Percentiles rank a stretch among this genome's conserved stretches.
phyloP scores from a whole-genome alignment of 2,888 invertebrate species.

The Amphimallon solstitiale region DNA sequence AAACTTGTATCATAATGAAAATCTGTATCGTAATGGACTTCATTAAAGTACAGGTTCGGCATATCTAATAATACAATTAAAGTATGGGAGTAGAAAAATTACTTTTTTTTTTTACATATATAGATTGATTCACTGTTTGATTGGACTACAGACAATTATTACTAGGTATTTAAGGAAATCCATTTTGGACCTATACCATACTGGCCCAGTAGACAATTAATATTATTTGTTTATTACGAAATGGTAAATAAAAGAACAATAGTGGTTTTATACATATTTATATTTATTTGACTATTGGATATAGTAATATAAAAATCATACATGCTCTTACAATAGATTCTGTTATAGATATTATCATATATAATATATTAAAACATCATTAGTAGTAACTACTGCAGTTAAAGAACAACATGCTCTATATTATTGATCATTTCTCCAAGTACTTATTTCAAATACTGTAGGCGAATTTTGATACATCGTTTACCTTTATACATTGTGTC shows the following conservation, averaged over 20 bases:
- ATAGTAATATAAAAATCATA: conserved; percentile 61
- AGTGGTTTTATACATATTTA: conserved; percentile 59
- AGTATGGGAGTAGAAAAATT: too few relatives aligned
- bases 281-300: conserved; percentile 56
- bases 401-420: conserved; percentile 42
- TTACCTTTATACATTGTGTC: conserved; percentile 36
- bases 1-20: too few relatives aligned
- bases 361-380: conserved; percentile 40
- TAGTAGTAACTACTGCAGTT: conserved; percentile 40
- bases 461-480: conserved; percentile 36
- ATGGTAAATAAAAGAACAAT: background rate
- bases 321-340: conserved; percentile 53
- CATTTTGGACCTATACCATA: too few relatives aligned
- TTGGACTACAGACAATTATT: too few relatives aligned
- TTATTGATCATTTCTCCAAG: conserved; percentile 25
- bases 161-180: too few relatives aligned
- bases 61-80: too few relatives aligned
- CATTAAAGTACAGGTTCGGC: too few relatives aligned
- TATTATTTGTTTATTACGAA: too few relatives aligned
- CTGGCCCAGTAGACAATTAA: too few relatives aligned
- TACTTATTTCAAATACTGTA: conserved; percentile 38
- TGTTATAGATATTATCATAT: conserved; percentile 48
- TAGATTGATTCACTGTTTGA: too few relatives aligned
- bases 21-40: too few relatives aligned
- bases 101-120: too few relatives aligned